Base-by-base conservation (phyloP, 2,888 invertebrate species). In the Ametastegia equiseti region DNA sequence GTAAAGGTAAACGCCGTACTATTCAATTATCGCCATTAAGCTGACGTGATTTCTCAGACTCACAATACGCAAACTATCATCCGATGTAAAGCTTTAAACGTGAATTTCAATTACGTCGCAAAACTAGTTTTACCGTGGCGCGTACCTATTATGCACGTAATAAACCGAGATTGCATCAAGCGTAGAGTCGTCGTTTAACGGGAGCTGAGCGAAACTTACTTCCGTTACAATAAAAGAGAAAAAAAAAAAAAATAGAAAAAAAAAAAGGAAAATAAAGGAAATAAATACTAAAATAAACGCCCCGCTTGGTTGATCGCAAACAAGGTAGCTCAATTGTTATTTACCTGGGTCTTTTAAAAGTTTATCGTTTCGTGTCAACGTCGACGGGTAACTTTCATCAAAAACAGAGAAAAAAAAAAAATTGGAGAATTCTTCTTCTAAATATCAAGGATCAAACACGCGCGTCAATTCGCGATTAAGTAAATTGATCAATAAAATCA, bases 221-320 rank as follows among this genome's bases (percentile, higher is more conserved):
- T 39, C 39, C 9, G 67, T 23, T 2, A 23, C 36, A 39, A 33
- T 13, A 33, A 1, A 33, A 36, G n/a, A 2, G n/a, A n/a, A 9
- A 54, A 54, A 23, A 15, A 60, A 60, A 15, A 60, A 0, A 60
- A 30, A 15, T 30, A 30, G 9, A 1, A 54, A 9, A 60, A 60
- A 5, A 30, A 15, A 30, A 4, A 5, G 5, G 11, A 47, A 42
- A 1, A n/a, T 47, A 47, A 1, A 47, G 11, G 15, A 15, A 47
- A 3, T 13, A 47, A 11, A 27, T 60, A 60, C 23, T 60, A 27
- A 60, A 7, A 30, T 27, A 60, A 27, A 33, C 65, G 65, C 13
- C 36, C 11, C 65, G 65, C 36, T 65, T 65, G n/a, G 65, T 65
- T 36, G 19, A 65, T 65, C 65, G 36, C 36, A 36, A 65, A 65